Evolutionary conservation across 2,888 invertebrate genomes (phyloP), one percentile per base, ranked within the genome.

Genomic region (Mechanitis messenoides): DNA sequence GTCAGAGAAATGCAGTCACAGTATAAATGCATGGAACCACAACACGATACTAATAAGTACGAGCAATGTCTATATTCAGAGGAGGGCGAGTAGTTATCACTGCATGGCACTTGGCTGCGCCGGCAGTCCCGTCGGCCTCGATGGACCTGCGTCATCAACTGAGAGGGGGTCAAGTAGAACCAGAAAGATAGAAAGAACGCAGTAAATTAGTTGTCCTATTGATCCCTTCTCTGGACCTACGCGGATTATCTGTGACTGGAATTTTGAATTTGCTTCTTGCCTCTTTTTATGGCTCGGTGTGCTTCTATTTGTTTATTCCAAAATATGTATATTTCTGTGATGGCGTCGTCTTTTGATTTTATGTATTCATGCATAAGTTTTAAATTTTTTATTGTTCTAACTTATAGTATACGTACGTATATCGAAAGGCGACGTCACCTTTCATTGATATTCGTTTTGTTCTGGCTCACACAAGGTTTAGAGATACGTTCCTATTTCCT

Each of bases 231-330:
- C 67, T 55, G 61, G 61, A 65, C 63, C 54, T 63, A 59, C 63
- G 64, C 63, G 68, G 62, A 66, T 67, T 68, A 75, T 78, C 86
- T 88, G 88, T 87, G 87, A 88, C 87, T 88, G 86, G 83, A 80
- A 81, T 85, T 87, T 87, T 82, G 80, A 83, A 79, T 78, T 80
- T 78, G 87, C 85, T 87, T 85, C 83, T 78, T 79, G 84, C 86
- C 83, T 81, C 83, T 79, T 83, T 80, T 81, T 66, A 85, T 86
- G 87, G 85, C 86, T 90, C 85, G 82, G 85, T 91, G 90, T 89
- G 88, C 87, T 87, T 86, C 71, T 75, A 78, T 83, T 78, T 77
- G 78, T 84, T 81, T 83, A 80, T 71, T 69, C 65, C 62, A 62
- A 69, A 58, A 65, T 66, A 56, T 71, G 68, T 72, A 71, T 62